Percentiles rank a stretch among this genome's conserved stretches.
phyloP scores from a whole-genome alignment of 2,113 vertebrate species.

The Paraplagusia blochii region DNA sequence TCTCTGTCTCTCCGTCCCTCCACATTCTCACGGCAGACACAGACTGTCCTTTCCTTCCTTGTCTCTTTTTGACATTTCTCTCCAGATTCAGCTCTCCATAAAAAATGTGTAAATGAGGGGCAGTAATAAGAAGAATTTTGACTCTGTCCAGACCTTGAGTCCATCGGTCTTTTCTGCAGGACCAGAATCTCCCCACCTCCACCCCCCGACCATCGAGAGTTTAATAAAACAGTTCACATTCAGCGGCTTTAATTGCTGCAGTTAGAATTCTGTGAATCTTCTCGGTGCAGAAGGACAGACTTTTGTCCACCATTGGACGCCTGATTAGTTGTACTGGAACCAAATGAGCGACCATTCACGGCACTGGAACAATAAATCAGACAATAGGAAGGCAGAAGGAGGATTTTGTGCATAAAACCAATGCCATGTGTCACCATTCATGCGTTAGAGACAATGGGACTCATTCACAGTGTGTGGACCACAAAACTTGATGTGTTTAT shows the following conservation, averaged over 20 bases:
- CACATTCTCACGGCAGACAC: not conserved
- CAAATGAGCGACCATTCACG: constrained; percentile 11
- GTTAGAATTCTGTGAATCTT: constrained; percentile 23
- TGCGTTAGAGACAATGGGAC: not conserved
- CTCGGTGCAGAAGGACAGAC: constrained; percentile 1
- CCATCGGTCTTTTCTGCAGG: constrained; percentile 23
- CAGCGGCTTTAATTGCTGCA: constrained; percentile 22
- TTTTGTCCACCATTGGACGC: not conserved
- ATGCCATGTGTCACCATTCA: not conserved
- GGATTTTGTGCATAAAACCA: not conserved
- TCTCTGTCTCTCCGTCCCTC: not conserved
- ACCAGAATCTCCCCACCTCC: no score
- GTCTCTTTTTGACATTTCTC: constrained; percentile 12
- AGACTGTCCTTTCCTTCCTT: constrained; percentile 5
- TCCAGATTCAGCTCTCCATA: not conserved
- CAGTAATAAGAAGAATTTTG: not conserved
- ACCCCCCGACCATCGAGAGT: constrained; percentile 8
- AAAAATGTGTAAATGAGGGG: constrained; percentile 21
- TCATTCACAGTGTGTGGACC: not conserved
- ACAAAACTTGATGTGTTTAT: no score
- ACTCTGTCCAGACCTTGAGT: constrained; percentile 39
- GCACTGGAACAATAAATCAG: constrained; percentile 15
- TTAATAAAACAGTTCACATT: constrained; percentile 16
- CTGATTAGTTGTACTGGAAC: constrained; percentile 9
- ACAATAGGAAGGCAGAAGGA: not conserved